These are phyloP conservation scores for Limnephilus rhombicus DNA, from an alignment of 2,888 invertebrate species.

Conservation along the genomic window DNA sequence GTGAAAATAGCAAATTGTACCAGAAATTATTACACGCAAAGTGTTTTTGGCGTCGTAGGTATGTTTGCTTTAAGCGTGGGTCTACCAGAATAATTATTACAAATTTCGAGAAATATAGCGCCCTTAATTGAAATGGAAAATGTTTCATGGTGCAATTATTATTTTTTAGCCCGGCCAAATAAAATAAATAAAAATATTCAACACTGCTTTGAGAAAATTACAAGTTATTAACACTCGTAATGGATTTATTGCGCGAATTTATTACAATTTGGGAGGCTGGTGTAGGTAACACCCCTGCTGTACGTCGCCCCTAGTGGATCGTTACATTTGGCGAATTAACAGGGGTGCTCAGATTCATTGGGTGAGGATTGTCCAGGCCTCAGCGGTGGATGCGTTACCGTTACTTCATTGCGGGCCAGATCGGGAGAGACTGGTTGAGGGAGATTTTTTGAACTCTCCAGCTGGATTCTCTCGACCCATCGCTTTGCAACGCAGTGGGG, in stretches of 20 bases:
- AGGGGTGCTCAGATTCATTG: too few species aligned
- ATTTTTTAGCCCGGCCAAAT: not conserved
- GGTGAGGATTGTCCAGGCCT: too few species aligned
- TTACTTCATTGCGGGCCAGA: too few species aligned
- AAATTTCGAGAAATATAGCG: not conserved
- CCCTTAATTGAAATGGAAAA: slow-evolving; percentile 4
- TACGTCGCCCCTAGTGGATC: too few species aligned
- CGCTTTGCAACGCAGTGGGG: too few species aligned
- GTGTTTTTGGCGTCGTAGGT: not conserved
- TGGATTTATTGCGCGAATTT: not conserved
- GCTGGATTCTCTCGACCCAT: too few species aligned
- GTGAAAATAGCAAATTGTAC: not conserved
- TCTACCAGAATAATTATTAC: not conserved
- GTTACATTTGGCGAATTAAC: too few species aligned
- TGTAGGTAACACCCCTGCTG: too few species aligned
- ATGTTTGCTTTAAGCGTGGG: not conserved
- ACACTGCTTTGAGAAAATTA: not conserved
- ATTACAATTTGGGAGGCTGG: too few species aligned
- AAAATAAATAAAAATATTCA: not conserved
- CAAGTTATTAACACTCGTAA: not conserved
- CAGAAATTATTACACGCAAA: slow-evolving; percentile 6
- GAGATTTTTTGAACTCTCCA: too few species aligned
- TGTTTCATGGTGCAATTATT: not conserved
- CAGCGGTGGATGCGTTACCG: too few species aligned
- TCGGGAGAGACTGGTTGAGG: too few species aligned